phyloP scores from a whole-genome alignment of 1,140 invertebrate species.

The Sycophila sp. region DNA sequence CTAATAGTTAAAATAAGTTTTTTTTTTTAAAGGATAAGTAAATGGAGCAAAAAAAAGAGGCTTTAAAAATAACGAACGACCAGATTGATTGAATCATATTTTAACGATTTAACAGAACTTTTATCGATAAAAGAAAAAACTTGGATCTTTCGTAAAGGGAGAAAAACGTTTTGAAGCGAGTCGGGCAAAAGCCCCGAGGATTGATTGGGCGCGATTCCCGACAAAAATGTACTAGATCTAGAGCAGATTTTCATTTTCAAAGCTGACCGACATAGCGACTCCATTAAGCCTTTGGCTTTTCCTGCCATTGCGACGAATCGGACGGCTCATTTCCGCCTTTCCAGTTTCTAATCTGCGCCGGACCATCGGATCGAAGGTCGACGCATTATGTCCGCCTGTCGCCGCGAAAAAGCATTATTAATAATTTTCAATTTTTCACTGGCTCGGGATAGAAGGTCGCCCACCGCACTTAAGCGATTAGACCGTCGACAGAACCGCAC shows the following conservation, averaged over 20 bases:
- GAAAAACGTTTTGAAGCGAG: neutral
- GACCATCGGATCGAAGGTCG: constrained; percentile 15
- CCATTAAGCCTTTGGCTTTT: constrained; percentile 10
- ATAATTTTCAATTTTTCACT: too few species aligned
- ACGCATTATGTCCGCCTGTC: too few species aligned
- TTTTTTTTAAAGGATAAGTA: too few species aligned
- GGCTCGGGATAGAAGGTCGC: too few species aligned
- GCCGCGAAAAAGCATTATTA: too few species aligned
- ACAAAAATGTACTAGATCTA: constrained; percentile 27
- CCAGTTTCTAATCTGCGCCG: constrained; percentile 32
- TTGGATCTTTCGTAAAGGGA: neutral
- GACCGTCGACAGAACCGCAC: too few species aligned
- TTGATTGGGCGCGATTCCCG: constrained; percentile 17
- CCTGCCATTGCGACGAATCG: constrained; percentile 32
- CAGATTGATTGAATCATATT: too few species aligned
- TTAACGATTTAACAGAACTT: too few species aligned
- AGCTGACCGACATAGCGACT: constrained; percentile 13
- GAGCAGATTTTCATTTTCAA: constrained; percentile 34
- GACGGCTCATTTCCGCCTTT: constrained; percentile 41
- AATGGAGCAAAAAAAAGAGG: too few species aligned
- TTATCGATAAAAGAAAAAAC: neutral
- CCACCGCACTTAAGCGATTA: too few species aligned
- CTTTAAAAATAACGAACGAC: too few species aligned
- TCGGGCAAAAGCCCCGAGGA: neutral
- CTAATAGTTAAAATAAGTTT: too few species aligned